These are phyloP conservation scores for Oscarella lobularis DNA, from an alignment of 37 sponge, comb jelly and placozoan species.

Conservation along the genomic window DNA sequence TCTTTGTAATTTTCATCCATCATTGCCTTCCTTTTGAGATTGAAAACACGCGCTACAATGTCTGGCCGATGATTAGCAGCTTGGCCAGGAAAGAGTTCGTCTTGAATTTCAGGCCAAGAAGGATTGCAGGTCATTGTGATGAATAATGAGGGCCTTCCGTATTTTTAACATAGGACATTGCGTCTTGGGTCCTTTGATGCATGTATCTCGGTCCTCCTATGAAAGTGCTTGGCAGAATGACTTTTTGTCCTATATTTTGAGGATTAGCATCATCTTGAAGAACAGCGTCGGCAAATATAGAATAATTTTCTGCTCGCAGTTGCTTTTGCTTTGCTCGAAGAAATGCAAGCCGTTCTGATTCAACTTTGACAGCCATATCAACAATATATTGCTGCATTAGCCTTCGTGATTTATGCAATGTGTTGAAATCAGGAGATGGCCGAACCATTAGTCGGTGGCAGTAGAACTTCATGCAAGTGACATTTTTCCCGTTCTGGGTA, in stretches of 20 bases:
- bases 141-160: slow-evolving; percentile 32
- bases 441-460: slow-evolving; percentile 29
- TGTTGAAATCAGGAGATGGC: slow-evolving; percentile 2
- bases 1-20: slow-evolving; percentile 30
- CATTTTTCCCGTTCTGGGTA: slow-evolving; percentile 15
- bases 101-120: slow-evolving; percentile 34
- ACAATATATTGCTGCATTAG: slow-evolving; percentile 49
- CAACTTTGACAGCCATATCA: slow-evolving; percentile 38
- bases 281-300: slow-evolving; percentile 12
- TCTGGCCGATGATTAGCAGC: slow-evolving; percentile 32
- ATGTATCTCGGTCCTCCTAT: slow-evolving; percentile 43
- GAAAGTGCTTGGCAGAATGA: slow-evolving; percentile 48
- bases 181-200: slow-evolving; percentile 40
- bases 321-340: slow-evolving; percentile 13
- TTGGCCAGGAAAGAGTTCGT: slow-evolving; percentile 19
- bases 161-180: slow-evolving; percentile 43
- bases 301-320: slow-evolving; percentile 20
- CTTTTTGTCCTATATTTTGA: slow-evolving; percentile 19
- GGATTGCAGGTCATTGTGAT: slow-evolving; percentile 44
- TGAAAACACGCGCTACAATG: slow-evolving; percentile 29
- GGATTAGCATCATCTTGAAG: slow-evolving; percentile 24
- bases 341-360: slow-evolving; percentile 31
- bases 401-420: slow-evolving; percentile 2
- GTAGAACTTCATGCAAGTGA: slow-evolving; percentile 29
- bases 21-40: slow-evolving; percentile 22